phyloP scores from a whole-genome alignment of 2,888 invertebrate genomes.

The Aethes cnicana region DNA sequence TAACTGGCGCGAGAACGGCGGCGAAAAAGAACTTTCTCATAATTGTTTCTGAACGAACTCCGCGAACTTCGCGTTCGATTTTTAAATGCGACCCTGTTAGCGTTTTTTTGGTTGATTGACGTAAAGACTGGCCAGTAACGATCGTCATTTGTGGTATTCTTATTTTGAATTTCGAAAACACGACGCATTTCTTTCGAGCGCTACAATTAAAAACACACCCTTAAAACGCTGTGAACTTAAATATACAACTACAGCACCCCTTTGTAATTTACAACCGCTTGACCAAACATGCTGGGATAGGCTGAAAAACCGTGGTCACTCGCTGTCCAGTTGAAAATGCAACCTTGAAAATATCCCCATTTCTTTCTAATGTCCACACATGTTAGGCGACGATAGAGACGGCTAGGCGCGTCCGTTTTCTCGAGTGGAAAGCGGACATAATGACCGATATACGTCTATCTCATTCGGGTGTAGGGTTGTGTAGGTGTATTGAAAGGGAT shows the following conservation, averaged over 20 bases:
- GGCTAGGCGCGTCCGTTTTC: constrained; percentile 74
- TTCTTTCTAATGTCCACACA: constrained; percentile 57
- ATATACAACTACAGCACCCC: constrained; percentile 35
- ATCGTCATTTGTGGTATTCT: constrained; percentile 38
- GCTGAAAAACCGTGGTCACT: constrained; percentile 70
- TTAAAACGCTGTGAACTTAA: no score
- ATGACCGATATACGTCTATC: constrained; percentile 70
- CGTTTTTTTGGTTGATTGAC: constrained; percentile 57
- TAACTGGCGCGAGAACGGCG: constrained; percentile 77
- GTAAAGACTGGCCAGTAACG: constrained; percentile 52
- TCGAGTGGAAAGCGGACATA: constrained; percentile 64
- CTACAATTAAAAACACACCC: no score
- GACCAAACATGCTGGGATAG: constrained; percentile 66
- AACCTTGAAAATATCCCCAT: constrained; percentile 56
- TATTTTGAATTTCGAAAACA: constrained; percentile 6
- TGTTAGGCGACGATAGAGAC: constrained; percentile 69
- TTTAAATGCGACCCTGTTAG: constrained; percentile 44
- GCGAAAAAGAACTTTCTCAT: constrained; percentile 78
- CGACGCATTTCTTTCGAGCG: background rate
- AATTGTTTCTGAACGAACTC: constrained; percentile 75
- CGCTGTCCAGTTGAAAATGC: constrained; percentile 55
- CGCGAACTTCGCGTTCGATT: constrained; percentile 70
- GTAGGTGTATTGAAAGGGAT: constrained; percentile 71
- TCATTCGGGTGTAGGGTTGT: constrained; percentile 73
- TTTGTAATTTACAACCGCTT: constrained; percentile 42